Percentiles rank a stretch among this genome's conserved stretches.
Conservation (phyloP, 2,888 invertebrate genomes). For the Diaprepes abbreviatus region DNA sequence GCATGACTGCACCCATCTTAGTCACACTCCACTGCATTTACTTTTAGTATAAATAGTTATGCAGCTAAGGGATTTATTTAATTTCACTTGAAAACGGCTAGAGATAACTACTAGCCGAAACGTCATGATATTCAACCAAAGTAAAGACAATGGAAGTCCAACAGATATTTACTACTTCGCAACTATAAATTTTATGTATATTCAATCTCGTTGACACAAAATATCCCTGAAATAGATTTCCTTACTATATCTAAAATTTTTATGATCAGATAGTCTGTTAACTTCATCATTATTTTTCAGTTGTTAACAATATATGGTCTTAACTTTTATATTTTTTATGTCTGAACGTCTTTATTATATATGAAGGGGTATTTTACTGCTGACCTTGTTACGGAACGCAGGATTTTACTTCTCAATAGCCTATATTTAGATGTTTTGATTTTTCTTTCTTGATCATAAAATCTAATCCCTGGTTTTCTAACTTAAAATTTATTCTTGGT, state of each 20-base stretch:
- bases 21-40: too few species aligned
- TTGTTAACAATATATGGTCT: slow-evolving; percentile 13
- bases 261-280: neutral
- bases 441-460: neutral
- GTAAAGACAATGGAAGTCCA: too few species aligned
- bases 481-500: too few species aligned
- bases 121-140: too few species aligned
- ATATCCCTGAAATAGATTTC: neutral
- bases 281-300: neutral
- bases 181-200: slow-evolving; percentile 8
- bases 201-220: neutral
- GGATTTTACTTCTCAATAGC: neutral
- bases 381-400: neutral
- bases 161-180: too few species aligned
- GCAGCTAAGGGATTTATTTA: too few species aligned
- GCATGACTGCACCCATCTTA: too few species aligned
- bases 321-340: slow-evolving; percentile 1
- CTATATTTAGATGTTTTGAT: neutral
- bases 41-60: too few species aligned
- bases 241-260: neutral
- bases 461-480: neutral
- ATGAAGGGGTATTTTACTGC: neutral
- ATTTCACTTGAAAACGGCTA: too few species aligned
- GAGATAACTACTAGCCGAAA: too few species aligned
- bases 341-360: neutral